Percentiles rank a stretch among this genome's conserved stretches.
phyloP scores from a whole-genome alignment of 2,113 vertebrate species.

The Phalacrocorax brasilianus region DNA sequence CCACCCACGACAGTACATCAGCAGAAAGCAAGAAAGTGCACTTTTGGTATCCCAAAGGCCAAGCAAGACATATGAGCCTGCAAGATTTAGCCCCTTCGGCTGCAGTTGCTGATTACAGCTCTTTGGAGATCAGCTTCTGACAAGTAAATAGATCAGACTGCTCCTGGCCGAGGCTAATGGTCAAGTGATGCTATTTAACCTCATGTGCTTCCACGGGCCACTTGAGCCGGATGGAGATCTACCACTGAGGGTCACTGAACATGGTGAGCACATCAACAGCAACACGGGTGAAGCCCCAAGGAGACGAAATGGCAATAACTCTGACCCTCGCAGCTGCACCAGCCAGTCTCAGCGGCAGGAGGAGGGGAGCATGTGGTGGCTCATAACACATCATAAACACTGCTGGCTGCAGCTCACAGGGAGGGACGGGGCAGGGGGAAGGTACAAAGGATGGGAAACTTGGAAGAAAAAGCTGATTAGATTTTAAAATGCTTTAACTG shows the following conservation, averaged over 20 bases:
- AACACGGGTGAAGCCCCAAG: neutral
- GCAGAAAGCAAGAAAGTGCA: neutral
- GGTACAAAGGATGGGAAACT: neutral
- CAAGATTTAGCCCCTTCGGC: neutral
- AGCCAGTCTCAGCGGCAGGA: neutral
- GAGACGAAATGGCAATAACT: neutral
- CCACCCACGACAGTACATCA: neutral
- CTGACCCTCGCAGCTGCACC: neutral
- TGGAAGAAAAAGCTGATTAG: neutral
- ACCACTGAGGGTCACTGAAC: neutral
- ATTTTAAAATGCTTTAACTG: neutral
- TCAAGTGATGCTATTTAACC: neutral
- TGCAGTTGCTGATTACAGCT: constrained; percentile 2
- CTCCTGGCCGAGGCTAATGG: neutral
- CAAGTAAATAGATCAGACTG: neutral
- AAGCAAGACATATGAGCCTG: neutral
- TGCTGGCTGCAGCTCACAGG: neutral
- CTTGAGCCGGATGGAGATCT: neutral
- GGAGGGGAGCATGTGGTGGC: neutral
- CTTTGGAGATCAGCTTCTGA: neutral
- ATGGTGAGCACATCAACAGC: neutral
- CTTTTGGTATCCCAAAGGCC: neutral
- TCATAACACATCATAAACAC: neutral
- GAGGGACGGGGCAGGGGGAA: neutral
- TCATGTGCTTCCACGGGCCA: neutral